These are phyloP conservation scores for Eutrigla gurnardus DNA, from an alignment of 2,797 vertebrate genomes.

Conservation along the genomic window DNA sequence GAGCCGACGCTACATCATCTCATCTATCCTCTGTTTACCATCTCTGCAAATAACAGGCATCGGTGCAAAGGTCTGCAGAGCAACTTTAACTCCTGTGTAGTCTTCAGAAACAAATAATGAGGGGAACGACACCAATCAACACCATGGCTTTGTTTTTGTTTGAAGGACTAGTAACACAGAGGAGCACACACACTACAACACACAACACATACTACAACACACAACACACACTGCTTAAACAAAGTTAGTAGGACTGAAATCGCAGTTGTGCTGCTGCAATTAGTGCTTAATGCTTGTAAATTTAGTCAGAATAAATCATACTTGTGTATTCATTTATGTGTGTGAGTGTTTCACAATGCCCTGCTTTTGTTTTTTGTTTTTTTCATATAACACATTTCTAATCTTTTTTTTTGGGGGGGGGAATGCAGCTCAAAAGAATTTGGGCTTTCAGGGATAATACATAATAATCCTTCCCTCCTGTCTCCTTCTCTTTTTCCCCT, in stretches of 20 bases:
- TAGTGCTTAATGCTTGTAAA: not conserved
- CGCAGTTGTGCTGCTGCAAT: not conserved
- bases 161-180: not conserved
- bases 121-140: not conserved
- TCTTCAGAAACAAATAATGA: constrained; percentile 3
- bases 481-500: not conserved
- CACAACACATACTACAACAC: not conserved
- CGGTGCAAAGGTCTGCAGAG: not conserved
- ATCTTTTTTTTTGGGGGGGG: constrained; percentile 42
- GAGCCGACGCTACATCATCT: constrained; percentile 34
- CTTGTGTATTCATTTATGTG: constrained; percentile 4
- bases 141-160: not conserved
- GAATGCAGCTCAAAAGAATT: constrained; percentile 45
- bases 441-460: constrained; percentile 42
- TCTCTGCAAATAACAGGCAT: constrained; percentile 10
- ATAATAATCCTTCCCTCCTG: constrained; percentile 34
- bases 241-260: not conserved
- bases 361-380: constrained; percentile 13
- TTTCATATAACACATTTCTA: constrained; percentile 42
- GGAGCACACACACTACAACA: not conserved
- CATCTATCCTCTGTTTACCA: constrained; percentile 17
- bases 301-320: not conserved
- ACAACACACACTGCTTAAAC: not conserved
- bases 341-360: constrained; percentile 2
- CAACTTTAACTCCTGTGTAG: not conserved